A percentile compares a stretch with the other conserved stretches of the same genome.
phyloP scores from a whole-genome alignment of 2,888 invertebrate species.

The Ernsta delagoae region DNA sequence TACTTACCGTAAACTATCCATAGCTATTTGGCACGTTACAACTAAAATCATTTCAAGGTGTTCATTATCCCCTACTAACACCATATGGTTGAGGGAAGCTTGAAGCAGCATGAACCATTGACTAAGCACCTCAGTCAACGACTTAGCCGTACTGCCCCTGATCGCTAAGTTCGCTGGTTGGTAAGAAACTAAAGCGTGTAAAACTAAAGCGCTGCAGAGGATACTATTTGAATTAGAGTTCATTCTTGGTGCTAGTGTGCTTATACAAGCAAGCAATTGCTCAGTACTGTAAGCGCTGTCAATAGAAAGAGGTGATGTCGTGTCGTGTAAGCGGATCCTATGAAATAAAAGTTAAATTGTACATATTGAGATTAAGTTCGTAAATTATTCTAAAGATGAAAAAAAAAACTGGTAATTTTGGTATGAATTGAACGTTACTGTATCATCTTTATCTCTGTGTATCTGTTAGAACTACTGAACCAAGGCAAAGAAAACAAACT shows the following conservation, averaged over 20 bases:
- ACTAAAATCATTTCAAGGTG: conserved; percentile 63
- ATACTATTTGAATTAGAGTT: conserved; percentile 56
- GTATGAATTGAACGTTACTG: too few species aligned
- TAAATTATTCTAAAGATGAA: too few species aligned
- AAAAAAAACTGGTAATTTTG: too few species aligned
- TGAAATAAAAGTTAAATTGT: conserved; percentile 7
- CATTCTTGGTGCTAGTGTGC: conserved; percentile 55
- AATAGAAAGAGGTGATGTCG: conserved; percentile 64
- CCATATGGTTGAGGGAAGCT: conserved; percentile 62
- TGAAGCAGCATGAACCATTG: conserved; percentile 66
- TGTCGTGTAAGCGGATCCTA: conserved; percentile 62
- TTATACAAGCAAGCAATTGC: conserved; percentile 70
- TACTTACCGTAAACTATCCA: conserved; percentile 62
- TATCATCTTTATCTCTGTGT: too few species aligned
- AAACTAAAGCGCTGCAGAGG: conserved; percentile 68
- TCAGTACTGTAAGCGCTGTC: conserved; percentile 76
- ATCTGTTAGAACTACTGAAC: too few species aligned
- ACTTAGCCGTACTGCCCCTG: conserved; percentile 53
- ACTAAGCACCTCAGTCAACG: conserved; percentile 59
- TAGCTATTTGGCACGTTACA: conserved; percentile 64
- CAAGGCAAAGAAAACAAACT: too few species aligned
- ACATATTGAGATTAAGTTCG: too few species aligned
- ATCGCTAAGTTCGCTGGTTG: conserved; percentile 63
- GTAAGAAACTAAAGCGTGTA: conserved; percentile 68
- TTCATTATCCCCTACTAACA: conserved; percentile 56